Evolutionary conservation across 2,113 vertebrate genomes (phyloP).

Genomic region (Zootoca vivipara): DNA sequence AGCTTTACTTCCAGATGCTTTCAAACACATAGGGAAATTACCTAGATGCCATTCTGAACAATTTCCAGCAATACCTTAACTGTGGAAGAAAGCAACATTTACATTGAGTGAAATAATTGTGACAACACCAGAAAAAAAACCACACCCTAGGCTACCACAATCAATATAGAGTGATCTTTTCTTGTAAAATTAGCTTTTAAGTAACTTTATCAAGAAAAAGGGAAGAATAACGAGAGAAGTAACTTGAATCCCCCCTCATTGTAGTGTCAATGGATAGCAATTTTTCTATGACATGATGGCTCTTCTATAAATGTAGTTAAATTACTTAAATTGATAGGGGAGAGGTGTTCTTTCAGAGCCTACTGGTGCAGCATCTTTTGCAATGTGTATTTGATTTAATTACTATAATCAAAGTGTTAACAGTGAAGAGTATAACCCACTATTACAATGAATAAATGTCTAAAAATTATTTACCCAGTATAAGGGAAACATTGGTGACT

Average conservation of each 20-base stretch:
- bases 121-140: constrained; percentile 7
- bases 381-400: constrained; percentile 55
- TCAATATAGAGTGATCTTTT: neutral
- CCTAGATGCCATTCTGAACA: constrained; percentile 10
- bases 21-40: neutral
- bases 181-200: neutral
- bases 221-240: constrained; percentile 11
- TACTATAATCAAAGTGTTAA: constrained; percentile 56
- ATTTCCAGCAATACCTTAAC: constrained; percentile 24
- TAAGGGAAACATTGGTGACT: constrained; percentile 28
- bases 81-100: neutral
- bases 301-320: constrained; percentile 56
- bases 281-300: constrained; percentile 35
- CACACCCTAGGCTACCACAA: neutral
- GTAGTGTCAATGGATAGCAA: constrained; percentile 17
- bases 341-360: constrained; percentile 41
- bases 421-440: constrained; percentile 47
- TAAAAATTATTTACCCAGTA: constrained; percentile 52
- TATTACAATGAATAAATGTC: constrained; percentile 33
- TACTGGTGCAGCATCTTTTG: constrained; percentile 34
- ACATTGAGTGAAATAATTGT: constrained; percentile 6
- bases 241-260: neutral
- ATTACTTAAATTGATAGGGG: constrained; percentile 54
- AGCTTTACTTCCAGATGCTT: neutral
- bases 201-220: neutral